A percentile compares a stretch with the other conserved stretches of the same genome.
These are phyloP conservation scores for Drosophila sturtevanti DNA, from an alignment of 1,140 invertebrate genomes.

Conservation along the genomic window DNA sequence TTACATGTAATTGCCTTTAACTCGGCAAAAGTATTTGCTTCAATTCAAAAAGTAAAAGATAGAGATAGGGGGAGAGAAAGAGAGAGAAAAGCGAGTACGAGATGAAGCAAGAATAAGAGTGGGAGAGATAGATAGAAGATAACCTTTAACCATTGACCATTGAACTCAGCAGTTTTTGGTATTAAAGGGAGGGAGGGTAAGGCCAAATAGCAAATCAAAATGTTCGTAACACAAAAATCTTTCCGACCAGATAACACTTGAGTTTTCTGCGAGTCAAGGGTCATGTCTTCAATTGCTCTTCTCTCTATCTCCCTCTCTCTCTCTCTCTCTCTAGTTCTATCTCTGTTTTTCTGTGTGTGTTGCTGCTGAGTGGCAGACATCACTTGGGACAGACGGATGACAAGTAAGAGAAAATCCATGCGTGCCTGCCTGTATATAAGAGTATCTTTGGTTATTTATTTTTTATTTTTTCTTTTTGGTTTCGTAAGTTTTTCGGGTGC, in stretches of 20 bases:
- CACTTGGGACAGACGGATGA: conserved; percentile 70
- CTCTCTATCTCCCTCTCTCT: not conserved
- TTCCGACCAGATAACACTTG: conserved; percentile 49
- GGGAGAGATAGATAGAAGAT: not conserved
- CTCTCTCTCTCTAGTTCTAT: conserved; percentile 6
- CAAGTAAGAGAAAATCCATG: conserved; percentile 61
- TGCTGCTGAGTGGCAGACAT: conserved; percentile 68
- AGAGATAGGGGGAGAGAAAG: not conserved
- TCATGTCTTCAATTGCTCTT: conserved; percentile 11
- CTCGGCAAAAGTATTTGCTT: conserved; percentile 9
- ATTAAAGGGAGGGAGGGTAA: not conserved
- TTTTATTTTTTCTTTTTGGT: conserved; percentile 52
- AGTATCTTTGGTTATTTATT: conserved; percentile 42
- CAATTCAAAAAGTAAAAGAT: conserved; percentile 6
- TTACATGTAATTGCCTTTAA: conserved; percentile 47
- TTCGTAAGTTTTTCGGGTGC: conserved; percentile 46
- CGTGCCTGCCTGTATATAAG: conserved; percentile 15
- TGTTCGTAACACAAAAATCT: conserved; percentile 21
- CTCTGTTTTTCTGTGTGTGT: not conserved
- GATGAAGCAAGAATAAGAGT: not conserved
- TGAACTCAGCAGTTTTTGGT: conserved; percentile 43
- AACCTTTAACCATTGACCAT: conserved; percentile 63
- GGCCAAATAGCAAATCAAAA: conserved; percentile 46
- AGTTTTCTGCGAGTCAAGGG: conserved; percentile 59
- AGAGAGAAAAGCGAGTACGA: not conserved